Conservation (phyloP, 2,113 vertebrate genomes). For the Calidris pugnax region DNA sequence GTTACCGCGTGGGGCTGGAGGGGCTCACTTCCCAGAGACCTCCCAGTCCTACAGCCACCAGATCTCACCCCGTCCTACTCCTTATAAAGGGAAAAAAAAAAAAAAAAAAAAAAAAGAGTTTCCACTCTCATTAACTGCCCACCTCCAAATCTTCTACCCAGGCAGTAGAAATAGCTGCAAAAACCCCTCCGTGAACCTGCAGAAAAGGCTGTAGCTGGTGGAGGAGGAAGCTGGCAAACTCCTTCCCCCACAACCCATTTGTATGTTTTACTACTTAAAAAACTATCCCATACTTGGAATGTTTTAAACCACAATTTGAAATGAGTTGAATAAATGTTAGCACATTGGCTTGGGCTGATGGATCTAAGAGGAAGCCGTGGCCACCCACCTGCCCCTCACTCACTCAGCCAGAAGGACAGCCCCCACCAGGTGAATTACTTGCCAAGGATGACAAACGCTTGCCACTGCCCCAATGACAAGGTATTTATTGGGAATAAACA, state of each 20-base stretch:
- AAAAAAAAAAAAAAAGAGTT: not conserved
- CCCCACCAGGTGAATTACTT: not conserved
- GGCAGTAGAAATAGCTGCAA: not conserved
- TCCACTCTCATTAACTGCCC: not conserved
- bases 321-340: rapidly evolving
- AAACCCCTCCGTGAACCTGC: not conserved
- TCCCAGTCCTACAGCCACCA: not conserved
- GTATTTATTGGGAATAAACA: slow-evolving; percentile 47
- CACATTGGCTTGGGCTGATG: not conserved
- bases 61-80: not conserved
- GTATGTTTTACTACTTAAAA: not conserved
- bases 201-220: not conserved
- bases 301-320: not conserved
- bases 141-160: not conserved
- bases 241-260: not conserved
- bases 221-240: not conserved
- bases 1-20: not conserved
- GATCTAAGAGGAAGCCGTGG: not conserved
- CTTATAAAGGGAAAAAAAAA: not conserved
- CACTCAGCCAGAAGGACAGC: not conserved
- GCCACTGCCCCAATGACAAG: not conserved
- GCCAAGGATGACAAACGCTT: not conserved
- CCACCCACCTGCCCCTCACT: not conserved
- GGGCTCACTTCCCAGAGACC: not conserved
- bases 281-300: not conserved